Evolutionary conservation across 2,113 vertebrate species (phyloP).

Genomic region (Riparia riparia): DNA sequence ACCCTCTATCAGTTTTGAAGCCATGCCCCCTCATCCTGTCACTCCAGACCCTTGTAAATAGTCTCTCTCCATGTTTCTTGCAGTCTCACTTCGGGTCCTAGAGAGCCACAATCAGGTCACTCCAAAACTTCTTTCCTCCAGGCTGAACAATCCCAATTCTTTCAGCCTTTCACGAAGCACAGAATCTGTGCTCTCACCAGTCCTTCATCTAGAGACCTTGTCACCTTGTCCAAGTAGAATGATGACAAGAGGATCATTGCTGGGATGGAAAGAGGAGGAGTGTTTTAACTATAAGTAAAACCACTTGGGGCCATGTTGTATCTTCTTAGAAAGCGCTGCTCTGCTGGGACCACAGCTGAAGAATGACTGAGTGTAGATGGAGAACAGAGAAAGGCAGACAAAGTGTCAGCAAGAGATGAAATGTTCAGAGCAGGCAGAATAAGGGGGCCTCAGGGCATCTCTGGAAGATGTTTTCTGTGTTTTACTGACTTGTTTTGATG

Average conservation of each 20-base stretch:
- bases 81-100: not conserved
- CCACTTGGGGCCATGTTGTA: not conserved
- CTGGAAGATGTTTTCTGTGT: constrained; percentile 2
- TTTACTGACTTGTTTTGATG: constrained; percentile 39
- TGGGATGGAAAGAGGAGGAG: not conserved
- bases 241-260: not conserved
- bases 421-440: not conserved
- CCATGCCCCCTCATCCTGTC: not conserved
- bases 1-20: not conserved
- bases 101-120: not conserved
- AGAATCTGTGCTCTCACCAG: not conserved
- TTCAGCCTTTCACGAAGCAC: not conserved
- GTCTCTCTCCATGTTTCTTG: not conserved
- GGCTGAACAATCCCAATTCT: not conserved
- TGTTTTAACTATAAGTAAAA: not conserved
- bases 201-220: not conserved
- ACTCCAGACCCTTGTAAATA: not conserved
- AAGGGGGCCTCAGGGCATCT: not conserved
- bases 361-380: not conserved
- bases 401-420: constrained; percentile 6
- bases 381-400: constrained; percentile 10
- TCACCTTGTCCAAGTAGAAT: not conserved
- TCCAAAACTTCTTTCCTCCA: not conserved
- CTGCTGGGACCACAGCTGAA: not conserved
- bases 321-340: not conserved